A percentile compares a stretch with the other conserved stretches of the same genome.
phyloP scores from a whole-genome alignment of 2,797 vertebrate species.

The Rhinophrynus dorsalis region DNA sequence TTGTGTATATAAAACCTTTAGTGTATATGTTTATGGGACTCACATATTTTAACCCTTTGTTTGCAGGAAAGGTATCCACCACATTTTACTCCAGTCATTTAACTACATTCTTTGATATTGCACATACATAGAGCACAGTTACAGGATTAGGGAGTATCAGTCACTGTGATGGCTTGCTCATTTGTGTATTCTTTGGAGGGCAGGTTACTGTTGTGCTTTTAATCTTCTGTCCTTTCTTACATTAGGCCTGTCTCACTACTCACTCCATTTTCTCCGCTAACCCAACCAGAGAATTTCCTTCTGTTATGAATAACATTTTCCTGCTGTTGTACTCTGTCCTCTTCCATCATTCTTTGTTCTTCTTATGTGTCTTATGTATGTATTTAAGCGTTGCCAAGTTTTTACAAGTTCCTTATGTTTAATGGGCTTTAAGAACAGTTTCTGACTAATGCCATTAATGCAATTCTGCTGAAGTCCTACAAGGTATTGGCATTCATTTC shows the following conservation, averaged over 20 bases:
- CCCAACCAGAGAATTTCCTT: conserved; percentile 11
- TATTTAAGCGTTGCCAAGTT: conserved; percentile 39
- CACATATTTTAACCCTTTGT: no score
- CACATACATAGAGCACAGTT: not conserved
- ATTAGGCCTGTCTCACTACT: not conserved
- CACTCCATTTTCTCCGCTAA: not conserved
- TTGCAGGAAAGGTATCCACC: not conserved
- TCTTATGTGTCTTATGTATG: conserved; percentile 27
- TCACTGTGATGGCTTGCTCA: not conserved
- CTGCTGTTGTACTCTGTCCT: conserved; percentile 27
- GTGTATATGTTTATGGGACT: no score
- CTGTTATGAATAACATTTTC: conserved; percentile 28
- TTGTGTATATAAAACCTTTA: no score
- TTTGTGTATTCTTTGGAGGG: not conserved
- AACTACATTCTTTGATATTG: conserved; percentile 1
- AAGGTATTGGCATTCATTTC: conserved; percentile 6
- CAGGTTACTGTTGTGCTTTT: conserved; percentile 10
- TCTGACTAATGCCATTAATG: conserved; percentile 38
- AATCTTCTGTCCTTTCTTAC: conserved; percentile 11
- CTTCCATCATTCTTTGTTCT: conserved; percentile 41
- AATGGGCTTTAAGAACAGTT: conserved; percentile 24
- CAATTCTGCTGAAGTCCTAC: conserved; percentile 26
- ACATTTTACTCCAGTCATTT: not conserved
- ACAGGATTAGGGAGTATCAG: not conserved
- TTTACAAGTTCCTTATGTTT: conserved; percentile 47